Evolutionary conservation across 2,888 invertebrate species (phyloP).

Genomic region (Tanypteryx hageni): DNA sequence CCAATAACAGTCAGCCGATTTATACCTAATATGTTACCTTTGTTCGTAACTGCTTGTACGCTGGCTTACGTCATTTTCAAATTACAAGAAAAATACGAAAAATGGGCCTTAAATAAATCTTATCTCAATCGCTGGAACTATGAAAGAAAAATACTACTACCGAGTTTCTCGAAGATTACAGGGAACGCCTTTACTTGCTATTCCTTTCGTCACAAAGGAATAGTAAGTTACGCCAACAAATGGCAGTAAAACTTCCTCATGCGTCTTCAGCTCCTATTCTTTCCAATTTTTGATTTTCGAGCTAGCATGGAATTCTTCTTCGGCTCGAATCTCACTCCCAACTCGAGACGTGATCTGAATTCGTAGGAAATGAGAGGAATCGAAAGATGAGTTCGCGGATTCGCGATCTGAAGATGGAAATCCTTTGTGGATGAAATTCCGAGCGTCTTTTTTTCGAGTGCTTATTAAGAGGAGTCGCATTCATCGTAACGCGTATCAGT

Average conservation of each 20-base stretch:
- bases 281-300: constrained; percentile 2
- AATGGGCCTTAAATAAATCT: too few species aligned
- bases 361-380: background rate
- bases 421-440: too few species aligned
- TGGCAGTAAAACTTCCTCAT: constrained; percentile 17
- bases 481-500: too few species aligned
- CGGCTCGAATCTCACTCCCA: background rate
- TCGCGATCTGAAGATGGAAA: background rate
- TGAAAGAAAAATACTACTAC: background rate
- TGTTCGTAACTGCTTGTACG: too few species aligned
- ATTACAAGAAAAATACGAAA: too few species aligned
- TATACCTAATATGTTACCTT: too few species aligned
- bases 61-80: too few species aligned
- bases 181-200: background rate
- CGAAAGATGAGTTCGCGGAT: background rate
- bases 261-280: background rate
- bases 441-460: too few species aligned
- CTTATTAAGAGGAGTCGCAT: too few species aligned
- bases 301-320: background rate
- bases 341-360: constrained; percentile 14
- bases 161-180: background rate
- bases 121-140: too few species aligned
- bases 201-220: background rate
- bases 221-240: background rate
- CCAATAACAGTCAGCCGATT: too few species aligned